These are phyloP conservation scores for Anoplophora glabripennis DNA, from an alignment of 1,140 invertebrate species.

Conservation along the genomic window DNA sequence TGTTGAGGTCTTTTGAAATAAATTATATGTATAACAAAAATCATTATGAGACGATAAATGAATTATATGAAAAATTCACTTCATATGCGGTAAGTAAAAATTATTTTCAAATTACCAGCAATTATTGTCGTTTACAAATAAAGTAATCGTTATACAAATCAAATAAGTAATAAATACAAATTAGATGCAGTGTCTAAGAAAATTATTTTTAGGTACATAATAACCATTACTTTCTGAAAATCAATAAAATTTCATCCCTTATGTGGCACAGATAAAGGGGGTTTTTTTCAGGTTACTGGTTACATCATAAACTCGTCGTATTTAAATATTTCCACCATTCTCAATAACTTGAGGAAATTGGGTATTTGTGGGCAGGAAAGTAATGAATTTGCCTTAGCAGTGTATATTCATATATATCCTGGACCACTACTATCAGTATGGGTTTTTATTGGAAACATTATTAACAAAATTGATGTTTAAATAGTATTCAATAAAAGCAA, in stretches of 20 bases:
- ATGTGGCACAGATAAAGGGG: too few relatives aligned
- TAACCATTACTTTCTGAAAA: too few relatives aligned
- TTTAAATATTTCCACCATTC: background rate
- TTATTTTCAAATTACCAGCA: too few relatives aligned
- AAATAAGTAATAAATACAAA: too few relatives aligned
- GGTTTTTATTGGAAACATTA: slow-evolving; percentile 4
- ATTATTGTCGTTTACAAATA: too few relatives aligned
- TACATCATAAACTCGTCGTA: slow-evolving; percentile 2
- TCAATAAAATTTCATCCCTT: too few relatives aligned
- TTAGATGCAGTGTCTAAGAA: too few relatives aligned
- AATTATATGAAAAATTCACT: slow-evolving; percentile 3
- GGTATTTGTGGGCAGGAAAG: slow-evolving; percentile 5
- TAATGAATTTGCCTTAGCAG: slow-evolving; percentile 5
- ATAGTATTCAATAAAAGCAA: background rate
- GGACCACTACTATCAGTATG: slow-evolving; percentile 10
- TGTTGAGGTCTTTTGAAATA: slow-evolving; percentile 6
- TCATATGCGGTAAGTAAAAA: slow-evolving; percentile 3
- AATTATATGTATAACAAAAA: slow-evolving; percentile 13
- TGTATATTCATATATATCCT: slow-evolving; percentile 13
- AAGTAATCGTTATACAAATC: too few relatives aligned
- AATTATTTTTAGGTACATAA: too few relatives aligned
- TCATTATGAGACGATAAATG: background rate
- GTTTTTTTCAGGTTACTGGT: slow-evolving; percentile 7
- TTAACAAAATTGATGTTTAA: slow-evolving; percentile 10
- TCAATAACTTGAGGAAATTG: slow-evolving; percentile 3